Conservation (phyloP, 35 echinoderm and acorn worm genomes). For the Anneissia japonica region DNA sequence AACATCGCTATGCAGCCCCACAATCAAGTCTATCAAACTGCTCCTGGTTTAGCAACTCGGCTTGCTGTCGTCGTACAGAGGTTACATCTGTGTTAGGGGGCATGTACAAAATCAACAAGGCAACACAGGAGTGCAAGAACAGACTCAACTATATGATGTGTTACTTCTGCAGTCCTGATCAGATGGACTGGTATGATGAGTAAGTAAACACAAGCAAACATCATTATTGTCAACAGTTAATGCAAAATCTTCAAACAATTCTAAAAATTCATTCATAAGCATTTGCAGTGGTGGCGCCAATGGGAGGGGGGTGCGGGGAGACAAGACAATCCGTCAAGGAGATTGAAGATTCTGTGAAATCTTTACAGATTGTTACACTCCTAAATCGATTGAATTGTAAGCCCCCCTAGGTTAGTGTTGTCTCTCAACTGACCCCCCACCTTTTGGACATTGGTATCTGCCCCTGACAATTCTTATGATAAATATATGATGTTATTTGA, state of each 20-base stretch:
- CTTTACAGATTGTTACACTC: neutral
- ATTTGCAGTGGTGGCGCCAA: neutral
- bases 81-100: slow-evolving; percentile 79
- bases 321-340: neutral
- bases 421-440: too few relatives aligned
- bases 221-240: neutral
- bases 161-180: slow-evolving; percentile 92
- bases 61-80: slow-evolving; percentile 82
- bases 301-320: neutral
- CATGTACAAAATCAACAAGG: slow-evolving; percentile 66
- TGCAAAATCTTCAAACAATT: neutral
- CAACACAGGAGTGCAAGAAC: slow-evolving; percentile 46
- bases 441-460: too few relatives aligned
- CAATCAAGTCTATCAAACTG: slow-evolving; percentile 75
- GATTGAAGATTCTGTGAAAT: neutral
- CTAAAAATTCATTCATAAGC: neutral
- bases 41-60: slow-evolving; percentile 68
- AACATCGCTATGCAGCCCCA: slow-evolving; percentile 46
- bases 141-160: slow-evolving; percentile 97
- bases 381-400: too few relatives aligned
- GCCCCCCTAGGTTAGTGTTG: too few relatives aligned
- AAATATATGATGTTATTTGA: too few relatives aligned
- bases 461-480: too few relatives aligned
- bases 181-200: slow-evolving; percentile 75
- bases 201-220: slow-evolving; percentile 20